Evolutionary conservation across 2,888 invertebrate genomes (phyloP).

Genomic region (Pycnomerus fuliginosus): DNA sequence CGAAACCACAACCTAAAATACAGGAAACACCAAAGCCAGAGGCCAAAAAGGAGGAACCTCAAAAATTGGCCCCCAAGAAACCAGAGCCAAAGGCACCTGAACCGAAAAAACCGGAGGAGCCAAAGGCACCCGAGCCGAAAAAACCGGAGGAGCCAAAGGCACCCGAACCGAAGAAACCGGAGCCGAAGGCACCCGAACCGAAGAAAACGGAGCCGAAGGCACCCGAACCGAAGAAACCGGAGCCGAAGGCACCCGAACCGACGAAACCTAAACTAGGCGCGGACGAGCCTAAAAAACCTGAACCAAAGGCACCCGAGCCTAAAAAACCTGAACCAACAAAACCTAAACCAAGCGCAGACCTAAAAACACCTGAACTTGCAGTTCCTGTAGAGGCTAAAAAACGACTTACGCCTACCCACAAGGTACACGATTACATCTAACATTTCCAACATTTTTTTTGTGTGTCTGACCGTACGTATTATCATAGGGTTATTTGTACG

Average conservation of each 20-base stretch:
- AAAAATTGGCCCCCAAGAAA: no score
- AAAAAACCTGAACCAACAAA: constrained; percentile 28
- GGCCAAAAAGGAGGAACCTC: constrained; percentile 5
- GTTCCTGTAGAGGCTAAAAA: constrained; percentile 33
- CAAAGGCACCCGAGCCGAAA: constrained; percentile 34
- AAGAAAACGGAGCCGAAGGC: constrained; percentile 28
- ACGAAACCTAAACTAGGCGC: constrained; percentile 22
- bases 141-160: no score
- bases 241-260: constrained; percentile 32
- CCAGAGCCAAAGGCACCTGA: constrained; percentile 36
- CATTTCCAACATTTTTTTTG: constrained; percentile 3
- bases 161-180: constrained; percentile 32
- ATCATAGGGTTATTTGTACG: constrained; percentile 30
- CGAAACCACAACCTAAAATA: constrained; percentile 25
- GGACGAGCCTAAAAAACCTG: constrained; percentile 34
- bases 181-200: constrained; percentile 23
- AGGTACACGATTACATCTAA: constrained; percentile 17
- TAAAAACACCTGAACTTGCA: constrained; percentile 36
- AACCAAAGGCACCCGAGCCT: constrained; percentile 27
- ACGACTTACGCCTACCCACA: constrained; percentile 14
- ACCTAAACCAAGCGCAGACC: no score
- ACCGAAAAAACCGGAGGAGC: constrained; percentile 46
- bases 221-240: constrained; percentile 17
- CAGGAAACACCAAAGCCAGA: constrained; percentile 26
- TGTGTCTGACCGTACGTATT: neutral